Conservation (phyloP, 2,888 invertebrate genomes). For the Agrotis segetum region DNA sequence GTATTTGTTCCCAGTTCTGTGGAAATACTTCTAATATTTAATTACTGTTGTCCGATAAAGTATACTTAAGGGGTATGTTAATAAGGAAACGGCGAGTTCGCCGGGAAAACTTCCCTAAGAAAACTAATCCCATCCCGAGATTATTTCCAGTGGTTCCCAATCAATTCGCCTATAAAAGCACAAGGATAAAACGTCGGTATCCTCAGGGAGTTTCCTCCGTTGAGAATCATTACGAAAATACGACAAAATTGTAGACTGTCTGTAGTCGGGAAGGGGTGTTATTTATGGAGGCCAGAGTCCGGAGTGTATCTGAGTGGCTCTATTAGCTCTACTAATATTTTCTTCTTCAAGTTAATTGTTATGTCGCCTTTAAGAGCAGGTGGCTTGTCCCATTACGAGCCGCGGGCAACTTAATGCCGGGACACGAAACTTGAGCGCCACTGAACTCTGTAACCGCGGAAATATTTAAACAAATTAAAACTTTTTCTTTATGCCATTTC, state of each 20-base stretch:
- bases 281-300: constrained; percentile 86
- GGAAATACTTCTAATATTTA: constrained; percentile 73
- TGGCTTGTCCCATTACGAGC: constrained; percentile 88
- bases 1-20: constrained; percentile 39
- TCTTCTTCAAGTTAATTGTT: constrained; percentile 90
- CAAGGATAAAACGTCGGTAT: constrained; percentile 77
- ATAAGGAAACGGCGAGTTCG: constrained; percentile 76
- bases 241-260: constrained; percentile 85
- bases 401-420: constrained; percentile 82
- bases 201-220: constrained; percentile 77
- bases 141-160: constrained; percentile 85
- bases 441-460: constrained; percentile 79
- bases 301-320: constrained; percentile 87
- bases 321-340: constrained; percentile 90
- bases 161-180: constrained; percentile 88
- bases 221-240: constrained; percentile 87
- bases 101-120: constrained; percentile 77
- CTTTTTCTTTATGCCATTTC: constrained; percentile 85
- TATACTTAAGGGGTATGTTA: constrained; percentile 79
- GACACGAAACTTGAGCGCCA: constrained; percentile 84
- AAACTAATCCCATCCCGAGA: constrained; percentile 85
- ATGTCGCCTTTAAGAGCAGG: constrained; percentile 89
- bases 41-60: constrained; percentile 76
- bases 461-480: constrained; percentile 91
- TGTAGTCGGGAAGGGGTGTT: constrained; percentile 84